Evolutionary conservation across 2,113 vertebrate species (phyloP), one percentile per base, ranked within the genome.

Genomic region (Datnioides undecimradiatus): DNA sequence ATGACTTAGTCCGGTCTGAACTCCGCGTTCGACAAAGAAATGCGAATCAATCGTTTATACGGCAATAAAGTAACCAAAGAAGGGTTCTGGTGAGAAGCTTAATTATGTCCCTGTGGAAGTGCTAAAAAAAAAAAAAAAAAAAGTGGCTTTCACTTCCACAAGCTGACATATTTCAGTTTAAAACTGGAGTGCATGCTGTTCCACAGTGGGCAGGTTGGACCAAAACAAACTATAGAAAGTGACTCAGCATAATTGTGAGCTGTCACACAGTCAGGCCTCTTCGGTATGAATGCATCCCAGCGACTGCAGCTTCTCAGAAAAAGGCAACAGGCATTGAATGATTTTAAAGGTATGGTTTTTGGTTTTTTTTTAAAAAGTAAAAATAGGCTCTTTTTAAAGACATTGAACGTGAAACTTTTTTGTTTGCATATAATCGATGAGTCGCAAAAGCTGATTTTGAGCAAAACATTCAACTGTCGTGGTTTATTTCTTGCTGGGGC

Each of bases 141-240:
- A 45, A 36, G 41, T 34, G 17, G 17, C 41, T 40, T 62, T 33
- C n/a, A 14, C 34, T 51, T 71, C 59, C 41, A 29, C 51, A 33
- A 31, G 38, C 58, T 55, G 54, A 77, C 52, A 52, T 68, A 62
- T 80, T 77, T 54, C 21, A 29, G n/a, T 64, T 78, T 40, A 2
- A 69, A 41, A 23, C 27, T 43, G 9, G 25, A 45, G 69, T 31
- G 46, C 49, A 54, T 0, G 25, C 55, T 79, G 75, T 76, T 70
- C 57, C 45, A 67, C 21, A 41, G 8, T 51, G 58, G 31, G 11
- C 45, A 33, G 14, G n/a, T 69, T 55, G 51, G 49, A 34, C 0
- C 34, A 25, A 80, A 75, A 72, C 27, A 73, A 48, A 17, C 21
- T 2, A 33, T 5, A 27, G 1, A 36, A 43, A 52, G 34, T 75